Conservation (phyloP, 2,797 vertebrate species). For the Gouania willdenowi region DNA sequence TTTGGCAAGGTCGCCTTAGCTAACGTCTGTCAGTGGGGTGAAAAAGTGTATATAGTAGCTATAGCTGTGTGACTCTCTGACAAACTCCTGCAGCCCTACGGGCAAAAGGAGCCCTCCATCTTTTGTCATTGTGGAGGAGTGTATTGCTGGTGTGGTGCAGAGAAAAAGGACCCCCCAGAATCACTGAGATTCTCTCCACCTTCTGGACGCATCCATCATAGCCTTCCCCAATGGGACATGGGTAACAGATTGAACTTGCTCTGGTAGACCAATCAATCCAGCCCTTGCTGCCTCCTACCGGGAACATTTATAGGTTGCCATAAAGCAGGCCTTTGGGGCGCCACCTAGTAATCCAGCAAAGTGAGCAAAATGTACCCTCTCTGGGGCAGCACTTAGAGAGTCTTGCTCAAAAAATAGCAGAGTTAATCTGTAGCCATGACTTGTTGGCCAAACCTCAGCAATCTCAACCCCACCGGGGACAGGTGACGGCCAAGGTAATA, state of each 20-base stretch:
- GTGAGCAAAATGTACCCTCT: constrained; percentile 84
- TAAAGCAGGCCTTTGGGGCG: constrained; percentile 83
- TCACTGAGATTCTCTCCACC: constrained; percentile 56
- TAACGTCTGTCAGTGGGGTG: constrained; percentile 67
- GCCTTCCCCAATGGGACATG: constrained; percentile 63
- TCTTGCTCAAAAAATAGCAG: constrained; percentile 74
- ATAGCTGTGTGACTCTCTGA: constrained; percentile 67
- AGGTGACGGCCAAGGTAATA: constrained; percentile 63
- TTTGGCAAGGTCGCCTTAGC: constrained; percentile 68
- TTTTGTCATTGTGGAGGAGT: constrained; percentile 69
- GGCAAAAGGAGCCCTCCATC: constrained; percentile 67
- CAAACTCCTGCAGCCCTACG: constrained; percentile 61
- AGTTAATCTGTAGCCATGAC: constrained; percentile 79
- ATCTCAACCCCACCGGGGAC: constrained; percentile 50
- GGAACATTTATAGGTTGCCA: constrained; percentile 83
- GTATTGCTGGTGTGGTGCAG: constrained; percentile 56
- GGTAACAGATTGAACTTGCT: constrained; percentile 79
- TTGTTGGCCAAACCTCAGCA: constrained; percentile 58
- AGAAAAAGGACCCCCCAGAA: constrained; percentile 65
- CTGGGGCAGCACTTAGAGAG: constrained; percentile 74
- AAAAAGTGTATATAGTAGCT: constrained; percentile 38
- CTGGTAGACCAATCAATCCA: constrained; percentile 75
- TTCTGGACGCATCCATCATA: constrained; percentile 72
- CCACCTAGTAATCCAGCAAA: constrained; percentile 84
- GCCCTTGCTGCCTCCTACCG: constrained; percentile 76